These are phyloP conservation scores for Telmatherina bonti DNA, from an alignment of 2,797 vertebrate species.

Conservation along the genomic window DNA sequence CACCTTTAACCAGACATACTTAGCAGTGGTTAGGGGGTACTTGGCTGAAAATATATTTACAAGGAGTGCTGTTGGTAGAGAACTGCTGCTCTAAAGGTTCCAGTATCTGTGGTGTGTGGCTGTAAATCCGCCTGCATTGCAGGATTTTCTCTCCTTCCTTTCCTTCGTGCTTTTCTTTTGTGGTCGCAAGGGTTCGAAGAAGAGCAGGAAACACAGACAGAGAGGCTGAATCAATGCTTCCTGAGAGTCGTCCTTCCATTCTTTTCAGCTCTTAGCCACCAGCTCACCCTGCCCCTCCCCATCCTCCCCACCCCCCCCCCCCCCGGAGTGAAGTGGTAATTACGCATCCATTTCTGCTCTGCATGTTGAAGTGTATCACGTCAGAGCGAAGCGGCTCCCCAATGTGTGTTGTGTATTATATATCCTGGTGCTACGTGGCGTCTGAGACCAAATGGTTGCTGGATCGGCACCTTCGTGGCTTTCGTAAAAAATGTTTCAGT, in stretches of 20 bases:
- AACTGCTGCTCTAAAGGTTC: too few species aligned
- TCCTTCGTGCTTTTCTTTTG: slow-evolving; percentile 30
- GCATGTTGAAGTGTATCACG: slow-evolving; percentile 29
- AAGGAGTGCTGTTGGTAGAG: too few species aligned
- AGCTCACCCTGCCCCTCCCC: slow-evolving; percentile 45
- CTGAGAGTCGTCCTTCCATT: slow-evolving; percentile 29
- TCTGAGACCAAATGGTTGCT: background rate
- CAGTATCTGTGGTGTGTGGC: slow-evolving; percentile 2
- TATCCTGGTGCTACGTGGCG: background rate
- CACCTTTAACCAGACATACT: too few species aligned
- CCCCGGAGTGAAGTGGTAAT: slow-evolving; percentile 57
- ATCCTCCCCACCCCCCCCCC: slow-evolving; percentile 17
- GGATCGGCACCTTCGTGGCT: background rate
- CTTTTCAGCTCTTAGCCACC: slow-evolving; percentile 35
- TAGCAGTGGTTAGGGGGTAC: too few species aligned
- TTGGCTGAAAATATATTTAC: too few species aligned
- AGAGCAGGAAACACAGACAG: slow-evolving; percentile 41
- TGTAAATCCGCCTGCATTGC: slow-evolving; percentile 60
- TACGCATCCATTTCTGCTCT: slow-evolving; percentile 66
- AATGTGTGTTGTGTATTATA: slow-evolving; percentile 11
- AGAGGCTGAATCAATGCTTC: slow-evolving; percentile 64
- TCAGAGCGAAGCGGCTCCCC: slow-evolving; percentile 16
- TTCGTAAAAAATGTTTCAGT: background rate
- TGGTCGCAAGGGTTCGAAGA: slow-evolving; percentile 42
- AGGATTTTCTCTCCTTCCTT: slow-evolving; percentile 27